These are phyloP conservation scores for Drosophila nr. medialis DNA, from an alignment of 2,888 invertebrate species.

Conservation along the genomic window DNA sequence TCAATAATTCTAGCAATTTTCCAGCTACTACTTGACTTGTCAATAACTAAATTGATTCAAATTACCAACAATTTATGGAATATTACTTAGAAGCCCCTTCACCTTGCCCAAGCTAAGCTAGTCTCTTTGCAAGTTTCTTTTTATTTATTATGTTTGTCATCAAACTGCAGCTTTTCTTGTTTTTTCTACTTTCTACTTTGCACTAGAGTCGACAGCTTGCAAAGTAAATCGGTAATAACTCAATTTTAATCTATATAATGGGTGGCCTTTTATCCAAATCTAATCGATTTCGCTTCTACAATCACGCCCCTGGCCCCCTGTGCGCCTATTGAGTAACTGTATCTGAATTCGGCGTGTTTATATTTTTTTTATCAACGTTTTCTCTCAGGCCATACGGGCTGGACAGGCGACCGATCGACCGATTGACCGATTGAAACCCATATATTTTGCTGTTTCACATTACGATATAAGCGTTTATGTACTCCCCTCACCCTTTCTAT, in stretches of 20 bases:
- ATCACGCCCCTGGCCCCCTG: not conserved
- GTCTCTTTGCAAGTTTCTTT: conserved; percentile 7
- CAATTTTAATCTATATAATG: conserved; percentile 75
- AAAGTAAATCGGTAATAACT: conserved; percentile 62
- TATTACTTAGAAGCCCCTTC: conserved; percentile 18
- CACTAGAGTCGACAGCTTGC: conserved; percentile 24
- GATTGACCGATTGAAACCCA: conserved; percentile 30
- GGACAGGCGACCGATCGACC: conserved; percentile 16
- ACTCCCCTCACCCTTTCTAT: not conserved
- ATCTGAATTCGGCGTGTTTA: conserved; percentile 41
- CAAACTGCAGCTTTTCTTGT: conserved; percentile 19
- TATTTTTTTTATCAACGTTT: conserved; percentile 57
- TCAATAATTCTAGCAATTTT: conserved; percentile 5
- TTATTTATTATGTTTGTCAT: not conserved
- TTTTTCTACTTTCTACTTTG: conserved; percentile 18
- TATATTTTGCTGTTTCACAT: conserved; percentile 45
- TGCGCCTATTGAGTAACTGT: conserved; percentile 1
- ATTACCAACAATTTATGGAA: conserved; percentile 66
- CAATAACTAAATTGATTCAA: conserved; percentile 61
- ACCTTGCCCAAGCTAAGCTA: conserved; percentile 18
- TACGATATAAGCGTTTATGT: conserved; percentile 44
- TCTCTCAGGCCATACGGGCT: conserved; percentile 36
- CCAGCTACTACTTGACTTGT: conserved; percentile 27
- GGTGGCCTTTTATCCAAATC: conserved; percentile 80
- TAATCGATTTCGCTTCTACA: conserved; percentile 63